Conservation (phyloP, 2,888 invertebrate genomes). For the Ashinkailepas kermadecensis region DNA sequence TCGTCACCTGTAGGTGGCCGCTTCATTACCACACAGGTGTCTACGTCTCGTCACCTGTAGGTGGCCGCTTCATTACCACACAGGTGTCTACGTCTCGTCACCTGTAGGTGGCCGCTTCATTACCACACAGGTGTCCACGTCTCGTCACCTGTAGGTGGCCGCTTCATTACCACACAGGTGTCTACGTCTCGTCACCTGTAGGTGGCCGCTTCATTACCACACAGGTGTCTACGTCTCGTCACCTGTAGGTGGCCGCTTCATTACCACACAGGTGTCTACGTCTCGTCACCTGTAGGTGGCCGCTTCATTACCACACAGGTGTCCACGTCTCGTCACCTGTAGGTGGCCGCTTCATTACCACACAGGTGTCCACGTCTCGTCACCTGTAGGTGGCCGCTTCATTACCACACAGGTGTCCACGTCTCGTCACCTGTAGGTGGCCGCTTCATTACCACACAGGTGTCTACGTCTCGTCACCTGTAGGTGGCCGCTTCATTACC, state of each 20-base stretch:
- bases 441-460: no score
- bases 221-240: no score
- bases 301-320: no score
- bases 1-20: not conserved
- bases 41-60: not conserved
- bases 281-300: not conserved
- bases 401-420: no score
- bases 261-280: no score
- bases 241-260: not conserved
- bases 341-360: not conserved
- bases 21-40: no score
- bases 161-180: no score
- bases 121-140: no score
- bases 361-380: no score
- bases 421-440: not conserved
- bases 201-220: not conserved
- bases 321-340: not conserved
- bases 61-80: not conserved
- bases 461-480: no score
- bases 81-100: no score
- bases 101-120: not conserved
- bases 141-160: not conserved
- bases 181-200: not conserved
- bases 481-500: not conserved
- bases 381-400: not conserved